Evolutionary conservation across 2,797 vertebrate species (phyloP).

Genomic region (Characodon lateralis): DNA sequence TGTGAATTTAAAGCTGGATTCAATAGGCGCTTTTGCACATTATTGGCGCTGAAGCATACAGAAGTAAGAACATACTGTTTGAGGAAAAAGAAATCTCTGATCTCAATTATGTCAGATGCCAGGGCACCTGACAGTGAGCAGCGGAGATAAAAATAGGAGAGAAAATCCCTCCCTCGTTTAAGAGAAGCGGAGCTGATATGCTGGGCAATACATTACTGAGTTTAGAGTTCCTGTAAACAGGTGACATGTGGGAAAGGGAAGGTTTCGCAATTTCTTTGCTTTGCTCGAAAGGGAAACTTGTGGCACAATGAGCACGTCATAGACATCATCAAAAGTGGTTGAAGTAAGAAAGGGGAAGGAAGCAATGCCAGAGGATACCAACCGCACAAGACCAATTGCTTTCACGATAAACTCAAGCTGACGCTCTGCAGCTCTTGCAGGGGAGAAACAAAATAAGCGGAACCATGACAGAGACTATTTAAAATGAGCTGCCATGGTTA

Average conservation of each 20-base stretch:
- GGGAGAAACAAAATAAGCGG: conserved; percentile 9
- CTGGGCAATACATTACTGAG: neutral
- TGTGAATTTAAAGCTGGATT: conserved; percentile 34
- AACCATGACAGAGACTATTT: conserved; percentile 36
- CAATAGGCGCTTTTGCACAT: neutral
- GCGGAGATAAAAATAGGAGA: conserved; percentile 63
- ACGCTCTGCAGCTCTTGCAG: conserved; percentile 26
- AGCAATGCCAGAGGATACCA: conserved; percentile 49
- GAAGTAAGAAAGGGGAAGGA: conserved; percentile 70
- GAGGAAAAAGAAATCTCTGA: neutral
- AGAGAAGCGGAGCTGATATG: conserved; percentile 35
- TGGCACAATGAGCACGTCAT: conserved; percentile 30
- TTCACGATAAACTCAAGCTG: conserved; percentile 24
- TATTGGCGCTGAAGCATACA: neutral
- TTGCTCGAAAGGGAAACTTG: conserved; percentile 59
- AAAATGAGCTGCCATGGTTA: conserved; percentile 30
- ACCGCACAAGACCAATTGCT: conserved; percentile 48
- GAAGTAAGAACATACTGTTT: conserved; percentile 14
- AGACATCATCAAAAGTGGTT: conserved; percentile 25
- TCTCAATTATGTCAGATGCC: conserved; percentile 24
- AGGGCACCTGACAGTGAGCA: conserved; percentile 42
- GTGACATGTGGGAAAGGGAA: conserved; percentile 52
- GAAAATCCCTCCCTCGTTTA: conserved; percentile 54
- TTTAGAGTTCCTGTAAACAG: conserved; percentile 71
- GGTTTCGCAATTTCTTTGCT: conserved; percentile 19